Evolutionary conservation across 2,113 vertebrate species (phyloP).

Genomic region (Coturnix japonica): DNA sequence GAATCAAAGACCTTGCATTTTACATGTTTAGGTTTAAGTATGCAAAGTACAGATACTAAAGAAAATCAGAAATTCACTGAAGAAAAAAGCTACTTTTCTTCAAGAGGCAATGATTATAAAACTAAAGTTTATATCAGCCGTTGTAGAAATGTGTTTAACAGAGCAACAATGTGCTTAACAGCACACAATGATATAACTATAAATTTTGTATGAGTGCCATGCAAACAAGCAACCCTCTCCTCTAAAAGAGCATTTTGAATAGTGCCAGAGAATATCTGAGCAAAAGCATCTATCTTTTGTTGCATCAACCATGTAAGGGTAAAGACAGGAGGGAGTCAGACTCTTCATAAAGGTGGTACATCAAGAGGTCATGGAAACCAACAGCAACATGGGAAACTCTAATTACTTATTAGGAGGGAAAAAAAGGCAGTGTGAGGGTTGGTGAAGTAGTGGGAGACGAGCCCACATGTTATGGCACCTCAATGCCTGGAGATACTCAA

Average conservation of each 20-base stretch:
- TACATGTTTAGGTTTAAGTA: neutral
- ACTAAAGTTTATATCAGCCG: neutral
- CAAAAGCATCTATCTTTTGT: neutral
- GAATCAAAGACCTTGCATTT: neutral
- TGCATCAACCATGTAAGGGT: neutral
- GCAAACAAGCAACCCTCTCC: neutral
- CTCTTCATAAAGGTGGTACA: neutral
- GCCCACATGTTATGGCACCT: neutral
- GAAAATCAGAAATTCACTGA: neutral
- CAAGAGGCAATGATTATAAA: neutral
- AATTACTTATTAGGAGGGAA: neutral
- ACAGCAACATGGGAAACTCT: neutral
- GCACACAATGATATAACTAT: neutral
- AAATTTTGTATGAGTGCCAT: neutral
- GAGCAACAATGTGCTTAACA: neutral
- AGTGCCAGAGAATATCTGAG: neutral
- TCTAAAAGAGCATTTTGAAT: neutral
- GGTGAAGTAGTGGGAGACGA: neutral
- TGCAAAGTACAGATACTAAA: neutral
- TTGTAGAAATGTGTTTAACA: neutral
- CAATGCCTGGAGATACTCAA: neutral
- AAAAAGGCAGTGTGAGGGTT: fast-evolving
- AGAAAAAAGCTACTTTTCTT: neutral
- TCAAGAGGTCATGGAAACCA: neutral
- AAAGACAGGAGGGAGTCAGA: neutral